These are phyloP conservation scores for Ladona fulva DNA, from an alignment of 1,140 invertebrate genomes.

Conservation along the genomic window DNA sequence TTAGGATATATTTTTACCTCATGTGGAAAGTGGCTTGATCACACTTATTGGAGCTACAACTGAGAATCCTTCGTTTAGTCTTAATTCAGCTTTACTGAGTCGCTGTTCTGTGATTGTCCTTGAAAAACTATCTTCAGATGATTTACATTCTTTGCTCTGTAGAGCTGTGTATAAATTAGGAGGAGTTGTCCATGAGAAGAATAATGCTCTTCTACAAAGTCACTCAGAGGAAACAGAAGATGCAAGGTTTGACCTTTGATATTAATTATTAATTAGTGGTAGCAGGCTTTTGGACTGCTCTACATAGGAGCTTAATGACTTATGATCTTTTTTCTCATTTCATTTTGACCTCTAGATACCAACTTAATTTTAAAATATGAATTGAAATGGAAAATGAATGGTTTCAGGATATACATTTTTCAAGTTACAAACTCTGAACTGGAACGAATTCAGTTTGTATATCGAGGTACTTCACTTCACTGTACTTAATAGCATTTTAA, in stretches of 20 bases:
- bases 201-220: constrained; percentile 21
- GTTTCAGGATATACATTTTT: too few relatives aligned
- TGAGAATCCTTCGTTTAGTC: constrained; percentile 78
- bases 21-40: constrained; percentile 74
- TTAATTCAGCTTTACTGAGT: constrained; percentile 71
- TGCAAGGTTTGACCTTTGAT: constrained; percentile 14
- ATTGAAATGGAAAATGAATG: too few relatives aligned
- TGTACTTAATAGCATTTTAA: too few relatives aligned
- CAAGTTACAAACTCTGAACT: too few relatives aligned
- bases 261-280: too few relatives aligned
- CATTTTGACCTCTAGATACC: too few relatives aligned
- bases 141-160: constrained; percentile 53
- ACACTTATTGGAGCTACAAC: constrained; percentile 76
- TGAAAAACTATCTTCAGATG: constrained; percentile 53
- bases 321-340: too few relatives aligned
- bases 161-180: constrained; percentile 42
- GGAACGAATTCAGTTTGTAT: too few relatives aligned
- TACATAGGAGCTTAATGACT: too few relatives aligned
- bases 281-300: too few relatives aligned
- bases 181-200: constrained; percentile 30
- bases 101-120: constrained; percentile 65
- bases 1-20: constrained; percentile 65
- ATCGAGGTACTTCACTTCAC: too few relatives aligned
- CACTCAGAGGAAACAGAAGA: constrained; percentile 22
- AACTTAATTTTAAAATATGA: too few relatives aligned